phyloP scores from a whole-genome alignment of 2,113 vertebrate species.

The Siniperca knerii region DNA sequence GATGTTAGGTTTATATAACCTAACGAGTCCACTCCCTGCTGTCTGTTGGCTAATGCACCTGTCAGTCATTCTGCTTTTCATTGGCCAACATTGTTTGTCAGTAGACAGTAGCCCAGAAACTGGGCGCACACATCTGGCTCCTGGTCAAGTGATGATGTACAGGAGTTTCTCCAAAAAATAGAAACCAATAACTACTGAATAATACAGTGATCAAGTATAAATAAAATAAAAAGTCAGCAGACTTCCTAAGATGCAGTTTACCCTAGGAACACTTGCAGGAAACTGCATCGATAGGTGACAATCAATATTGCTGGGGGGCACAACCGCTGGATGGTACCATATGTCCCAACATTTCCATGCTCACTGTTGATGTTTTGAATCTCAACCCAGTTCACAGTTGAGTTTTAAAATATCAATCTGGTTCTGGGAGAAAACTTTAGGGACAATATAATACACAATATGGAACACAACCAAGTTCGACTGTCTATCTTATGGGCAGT shows the following conservation, averaged over 20 bases:
- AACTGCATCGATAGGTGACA: not conserved
- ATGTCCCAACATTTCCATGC: not conserved
- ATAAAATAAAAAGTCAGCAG: not conserved
- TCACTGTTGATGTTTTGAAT: not conserved
- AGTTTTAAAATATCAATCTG: not conserved
- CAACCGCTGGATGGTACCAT: not conserved
- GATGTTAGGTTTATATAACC: not conserved
- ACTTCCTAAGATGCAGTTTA: not conserved
- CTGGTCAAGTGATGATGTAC: constrained; percentile 8
- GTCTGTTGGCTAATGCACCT: not conserved
- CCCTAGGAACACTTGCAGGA: no score
- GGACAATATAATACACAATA: not conserved
- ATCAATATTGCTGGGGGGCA: not conserved
- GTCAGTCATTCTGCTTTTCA: constrained; percentile 14
- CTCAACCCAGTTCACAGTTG: not conserved
- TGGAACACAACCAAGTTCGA: not conserved
- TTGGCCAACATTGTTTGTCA: constrained; percentile 11
- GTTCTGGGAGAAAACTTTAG: not conserved
- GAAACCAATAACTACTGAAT: not conserved
- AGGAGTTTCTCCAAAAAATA: not conserved
- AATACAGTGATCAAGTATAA: not conserved
- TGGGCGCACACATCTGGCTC: not conserved
- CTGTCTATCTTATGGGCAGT: no score
- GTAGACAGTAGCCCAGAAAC: not conserved
- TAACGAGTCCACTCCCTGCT: not conserved